Percentiles rank a stretch among this genome's conserved stretches.
These are phyloP conservation scores for Cyclura pinguis DNA, from an alignment of 2,797 vertebrate genomes.

Conservation along the genomic window DNA sequence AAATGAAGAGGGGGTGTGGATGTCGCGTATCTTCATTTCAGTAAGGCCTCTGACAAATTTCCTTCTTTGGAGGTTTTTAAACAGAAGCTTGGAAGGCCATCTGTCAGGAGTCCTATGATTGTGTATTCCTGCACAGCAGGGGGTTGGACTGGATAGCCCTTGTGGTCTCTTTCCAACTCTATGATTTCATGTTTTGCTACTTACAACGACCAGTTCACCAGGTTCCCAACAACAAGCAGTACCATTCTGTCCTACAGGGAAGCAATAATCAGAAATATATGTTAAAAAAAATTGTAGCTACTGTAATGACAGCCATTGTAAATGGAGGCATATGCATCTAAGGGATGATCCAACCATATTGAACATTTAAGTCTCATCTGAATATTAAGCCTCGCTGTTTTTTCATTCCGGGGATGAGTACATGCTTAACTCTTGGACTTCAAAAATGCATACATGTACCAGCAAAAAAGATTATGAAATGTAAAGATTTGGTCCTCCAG, in stretches of 20 bases:
- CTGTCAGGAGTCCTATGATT: no score
- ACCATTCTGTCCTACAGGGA: slow-evolving; percentile 84
- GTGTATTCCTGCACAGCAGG: no score
- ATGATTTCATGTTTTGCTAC: slow-evolving; percentile 54
- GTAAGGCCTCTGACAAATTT: no score
- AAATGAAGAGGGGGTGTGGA: no score
- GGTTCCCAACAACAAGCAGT: slow-evolving; percentile 82
- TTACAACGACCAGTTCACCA: slow-evolving; percentile 87
- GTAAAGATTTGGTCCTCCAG: background rate
- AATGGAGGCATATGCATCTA: background rate
- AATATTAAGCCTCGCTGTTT: background rate
- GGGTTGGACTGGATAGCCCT: no score
- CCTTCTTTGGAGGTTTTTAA: no score
- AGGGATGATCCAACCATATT: background rate
- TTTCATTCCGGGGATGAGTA: background rate
- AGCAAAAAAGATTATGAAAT: background rate
- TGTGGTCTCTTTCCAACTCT: no score
- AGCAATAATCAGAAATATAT: background rate
- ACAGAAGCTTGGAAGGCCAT: no score
- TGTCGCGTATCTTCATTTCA: no score
- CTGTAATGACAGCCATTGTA: background rate
- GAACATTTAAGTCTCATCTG: background rate
- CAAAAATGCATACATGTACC: background rate
- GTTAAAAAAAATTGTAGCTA: background rate
- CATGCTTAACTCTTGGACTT: background rate